Conservation (phyloP, 1,140 invertebrate genomes). For the Penaeus chinensis region DNA sequence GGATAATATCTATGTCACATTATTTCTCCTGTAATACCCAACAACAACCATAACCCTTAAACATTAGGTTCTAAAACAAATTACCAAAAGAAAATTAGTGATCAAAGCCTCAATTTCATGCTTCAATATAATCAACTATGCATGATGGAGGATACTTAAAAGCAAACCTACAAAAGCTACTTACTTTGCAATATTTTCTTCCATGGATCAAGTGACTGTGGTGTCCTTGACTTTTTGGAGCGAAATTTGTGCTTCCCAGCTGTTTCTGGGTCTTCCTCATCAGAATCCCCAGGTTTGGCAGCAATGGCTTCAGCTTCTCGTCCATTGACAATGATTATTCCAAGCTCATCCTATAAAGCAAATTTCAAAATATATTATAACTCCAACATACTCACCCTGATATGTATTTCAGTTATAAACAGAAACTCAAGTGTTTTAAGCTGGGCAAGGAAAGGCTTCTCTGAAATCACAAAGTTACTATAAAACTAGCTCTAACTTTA, state of each 20-base stretch:
- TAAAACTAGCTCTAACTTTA: not conserved
- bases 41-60: no score
- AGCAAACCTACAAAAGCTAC: conserved; percentile 50
- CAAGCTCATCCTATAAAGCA: conserved; percentile 56
- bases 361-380: not conserved
- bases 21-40: no score
- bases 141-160: not conserved
- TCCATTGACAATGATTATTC: conserved; percentile 77
- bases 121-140: not conserved
- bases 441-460: not conserved
- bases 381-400: not conserved
- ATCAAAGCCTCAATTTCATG: no score
- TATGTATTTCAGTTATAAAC: not conserved
- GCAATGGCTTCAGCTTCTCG: conserved; percentile 83
- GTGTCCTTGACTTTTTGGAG: conserved; percentile 43
- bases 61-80: no score
- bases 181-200: conserved; percentile 65
- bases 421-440: not conserved
- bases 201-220: conserved; percentile 52
- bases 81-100: no score
- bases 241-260: conserved; percentile 50
- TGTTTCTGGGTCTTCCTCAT: conserved; percentile 68
- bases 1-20: no score
- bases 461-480: not conserved
- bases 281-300: conserved; percentile 78